A percentile compares a stretch with the other conserved stretches of the same genome.
Evolutionary conservation across 2,113 vertebrate genomes (phyloP).

Genomic region (Corythoichthys haematopterus): DNA sequence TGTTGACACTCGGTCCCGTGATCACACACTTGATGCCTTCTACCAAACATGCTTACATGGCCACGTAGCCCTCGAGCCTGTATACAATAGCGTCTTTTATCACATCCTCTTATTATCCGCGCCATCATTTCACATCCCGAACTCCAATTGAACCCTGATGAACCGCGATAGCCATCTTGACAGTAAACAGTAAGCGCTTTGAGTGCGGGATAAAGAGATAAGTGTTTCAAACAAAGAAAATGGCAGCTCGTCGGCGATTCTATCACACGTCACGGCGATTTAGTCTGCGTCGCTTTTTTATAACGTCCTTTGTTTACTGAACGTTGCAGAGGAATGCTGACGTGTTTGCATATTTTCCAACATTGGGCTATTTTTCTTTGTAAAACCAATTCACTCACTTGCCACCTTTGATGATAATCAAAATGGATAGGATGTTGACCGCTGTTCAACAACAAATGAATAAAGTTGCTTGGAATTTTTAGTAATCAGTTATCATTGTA

Average conservation of each 20-base stretch:
- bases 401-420: too few species aligned
- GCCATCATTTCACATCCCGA: slow-evolving; percentile 57
- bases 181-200: slow-evolving; percentile 60
- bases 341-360: too few species aligned
- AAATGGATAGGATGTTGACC: too few species aligned
- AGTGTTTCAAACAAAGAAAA: slow-evolving; percentile 54
- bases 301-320: slow-evolving; percentile 40
- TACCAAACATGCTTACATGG: slow-evolving; percentile 10
- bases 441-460: too few species aligned
- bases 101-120: slow-evolving; percentile 26
- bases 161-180: slow-evolving; percentile 61
- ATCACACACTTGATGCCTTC: slow-evolving; percentile 20
- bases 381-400: too few species aligned
- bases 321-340: slow-evolving; percentile 28
- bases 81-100: slow-evolving; percentile 37
- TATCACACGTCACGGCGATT: slow-evolving; percentile 55
- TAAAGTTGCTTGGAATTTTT: too few species aligned
- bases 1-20: slow-evolving; percentile 27
- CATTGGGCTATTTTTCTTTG: too few species aligned
- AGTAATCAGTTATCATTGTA: too few species aligned
- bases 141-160: slow-evolving; percentile 61
- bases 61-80: slow-evolving; percentile 31
- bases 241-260: slow-evolving; percentile 50
- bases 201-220: slow-evolving; percentile 48
- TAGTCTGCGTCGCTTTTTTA: slow-evolving; percentile 43